A percentile compares a stretch with the other conserved stretches of the same genome.
phyloP scores from a whole-genome alignment of 64 coral and sea anemone species.

The Exaiptasia diaphana region DNA sequence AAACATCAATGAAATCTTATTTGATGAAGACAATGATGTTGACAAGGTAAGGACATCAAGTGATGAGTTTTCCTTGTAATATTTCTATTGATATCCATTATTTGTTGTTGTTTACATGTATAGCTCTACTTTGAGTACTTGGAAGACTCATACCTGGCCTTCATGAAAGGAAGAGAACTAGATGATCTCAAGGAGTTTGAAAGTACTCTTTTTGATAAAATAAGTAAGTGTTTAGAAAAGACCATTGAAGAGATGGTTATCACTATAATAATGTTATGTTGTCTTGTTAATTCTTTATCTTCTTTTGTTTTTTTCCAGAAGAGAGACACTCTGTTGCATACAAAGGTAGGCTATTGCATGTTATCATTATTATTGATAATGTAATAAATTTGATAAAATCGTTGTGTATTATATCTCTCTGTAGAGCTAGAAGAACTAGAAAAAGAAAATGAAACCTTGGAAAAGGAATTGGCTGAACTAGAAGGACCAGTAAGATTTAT shows the following conservation, averaged over 20 bases:
- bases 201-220: slow-evolving; percentile 61
- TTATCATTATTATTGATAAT: background rate
- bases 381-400: background rate
- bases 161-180: slow-evolving; percentile 77
- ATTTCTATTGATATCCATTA: too few species aligned
- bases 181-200: slow-evolving; percentile 79
- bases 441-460: slow-evolving; percentile 59
- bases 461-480: slow-evolving; percentile 72
- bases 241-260: background rate
- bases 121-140: slow-evolving; percentile 90
- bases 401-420: background rate
- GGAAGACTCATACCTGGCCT: slow-evolving; percentile 79
- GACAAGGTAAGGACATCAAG: too few species aligned
- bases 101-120: too few species aligned
- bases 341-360: slow-evolving; percentile 25
- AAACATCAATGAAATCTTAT: too few species aligned
- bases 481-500: slow-evolving; percentile 59
- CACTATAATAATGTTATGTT: background rate
- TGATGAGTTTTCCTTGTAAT: too few species aligned
- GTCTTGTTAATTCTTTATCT: background rate
- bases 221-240: slow-evolving; percentile 60
- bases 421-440: slow-evolving; percentile 80
- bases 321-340: slow-evolving; percentile 46
- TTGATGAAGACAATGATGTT: too few species aligned
- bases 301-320: slow-evolving; percentile 22